Conservation (phyloP, 2,113 vertebrate species). For the Poicephalus gulielmi region DNA sequence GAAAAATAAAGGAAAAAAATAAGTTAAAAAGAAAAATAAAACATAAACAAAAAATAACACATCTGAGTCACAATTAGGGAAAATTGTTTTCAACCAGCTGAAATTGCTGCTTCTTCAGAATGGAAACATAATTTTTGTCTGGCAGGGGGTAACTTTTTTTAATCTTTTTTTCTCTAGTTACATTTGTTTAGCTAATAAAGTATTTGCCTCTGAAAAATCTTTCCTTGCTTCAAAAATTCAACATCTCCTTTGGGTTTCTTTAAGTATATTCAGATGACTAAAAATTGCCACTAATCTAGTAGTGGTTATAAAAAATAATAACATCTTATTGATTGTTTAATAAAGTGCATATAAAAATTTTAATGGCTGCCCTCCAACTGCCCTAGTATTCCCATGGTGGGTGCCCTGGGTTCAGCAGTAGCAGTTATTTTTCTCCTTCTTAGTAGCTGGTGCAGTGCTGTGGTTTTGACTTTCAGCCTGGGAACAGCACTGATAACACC, state of each 20-base stretch:
- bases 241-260: not conserved
- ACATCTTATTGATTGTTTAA: not conserved
- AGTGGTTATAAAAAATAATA: not conserved
- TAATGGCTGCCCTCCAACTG: not conserved
- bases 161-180: not conserved
- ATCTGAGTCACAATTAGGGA: not conserved
- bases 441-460: no score
- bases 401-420: no score
- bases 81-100: not conserved
- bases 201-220: not conserved
- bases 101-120: not conserved
- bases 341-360: not conserved
- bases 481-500: no score
- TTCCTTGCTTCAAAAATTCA: not conserved
- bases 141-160: not conserved
- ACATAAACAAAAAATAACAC: accelerated
- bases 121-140: not conserved
- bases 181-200: not conserved
- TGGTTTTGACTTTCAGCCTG: no score
- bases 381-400: not conserved
- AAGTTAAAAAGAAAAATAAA: accelerated
- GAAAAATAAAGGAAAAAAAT: not conserved
- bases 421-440: no score
- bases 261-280: not conserved
- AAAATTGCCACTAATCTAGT: not conserved